Evolutionary conservation across 2,888 invertebrate species (phyloP).

Genomic region (Achlya flavicornis): DNA sequence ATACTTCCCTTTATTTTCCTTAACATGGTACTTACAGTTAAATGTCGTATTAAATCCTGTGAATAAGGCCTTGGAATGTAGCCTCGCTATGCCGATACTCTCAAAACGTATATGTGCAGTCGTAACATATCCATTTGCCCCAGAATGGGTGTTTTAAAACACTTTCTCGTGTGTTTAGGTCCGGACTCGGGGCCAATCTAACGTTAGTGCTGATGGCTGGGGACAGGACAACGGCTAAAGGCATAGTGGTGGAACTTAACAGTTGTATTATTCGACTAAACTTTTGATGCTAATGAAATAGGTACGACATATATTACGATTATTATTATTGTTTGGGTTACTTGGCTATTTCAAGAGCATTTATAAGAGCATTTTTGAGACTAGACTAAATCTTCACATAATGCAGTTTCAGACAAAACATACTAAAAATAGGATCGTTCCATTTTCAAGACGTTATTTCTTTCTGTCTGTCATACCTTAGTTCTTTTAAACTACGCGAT

Average conservation of each 20-base stretch:
- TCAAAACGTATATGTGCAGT: neutral
- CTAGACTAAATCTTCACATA: too few relatives aligned
- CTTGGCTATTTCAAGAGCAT: too few relatives aligned
- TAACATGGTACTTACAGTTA: slow-evolving; percentile 25
- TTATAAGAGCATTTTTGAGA: too few relatives aligned
- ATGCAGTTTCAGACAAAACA: too few relatives aligned
- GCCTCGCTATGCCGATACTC: slow-evolving; percentile 4
- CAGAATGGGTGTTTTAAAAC: slow-evolving; percentile 64
- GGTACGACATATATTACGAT: too few relatives aligned
- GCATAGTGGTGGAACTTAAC: slow-evolving; percentile 14
- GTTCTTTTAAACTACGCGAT: too few relatives aligned
- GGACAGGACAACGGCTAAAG: neutral
- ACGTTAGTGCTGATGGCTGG: slow-evolving; percentile 3
- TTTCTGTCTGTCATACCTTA: too few relatives aligned
- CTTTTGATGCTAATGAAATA: neutral
- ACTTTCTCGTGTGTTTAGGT: slow-evolving; percentile 69
- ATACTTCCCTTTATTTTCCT: slow-evolving; percentile 6
- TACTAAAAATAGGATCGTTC: too few relatives aligned
- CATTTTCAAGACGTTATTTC: too few relatives aligned
- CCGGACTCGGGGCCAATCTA: slow-evolving; percentile 26
- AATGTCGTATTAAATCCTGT: slow-evolving; percentile 26
- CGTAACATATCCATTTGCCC: slow-evolving; percentile 50
- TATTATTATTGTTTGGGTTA: too few relatives aligned
- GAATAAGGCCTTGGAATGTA: slow-evolving; percentile 31
- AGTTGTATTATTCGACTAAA: slow-evolving; percentile 9